Percentiles rank a stretch among this genome's conserved stretches.
These are phyloP conservation scores for Drepana falcataria DNA, from an alignment of 2,888 invertebrate genomes.

Conservation along the genomic window DNA sequence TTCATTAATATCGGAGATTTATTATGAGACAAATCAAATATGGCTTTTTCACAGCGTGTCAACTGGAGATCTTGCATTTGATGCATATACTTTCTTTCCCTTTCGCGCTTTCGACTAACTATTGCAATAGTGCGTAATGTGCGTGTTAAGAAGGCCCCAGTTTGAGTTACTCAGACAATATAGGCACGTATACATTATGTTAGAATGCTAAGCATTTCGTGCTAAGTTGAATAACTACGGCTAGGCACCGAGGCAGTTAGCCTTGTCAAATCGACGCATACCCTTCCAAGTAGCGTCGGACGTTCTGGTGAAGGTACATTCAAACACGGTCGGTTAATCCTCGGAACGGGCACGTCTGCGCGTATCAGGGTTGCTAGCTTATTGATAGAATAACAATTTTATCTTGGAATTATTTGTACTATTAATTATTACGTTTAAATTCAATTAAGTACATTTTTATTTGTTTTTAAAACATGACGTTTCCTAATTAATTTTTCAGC, in stretches of 20 bases:
- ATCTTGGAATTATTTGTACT: no score
- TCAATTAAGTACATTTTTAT: no score
- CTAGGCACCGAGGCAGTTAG: constrained; percentile 33
- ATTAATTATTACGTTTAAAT: no score
- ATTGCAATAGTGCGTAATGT: no score
- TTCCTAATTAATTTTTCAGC: no score
- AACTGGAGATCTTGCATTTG: constrained; percentile 46
- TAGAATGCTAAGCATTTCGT: constrained; percentile 73
- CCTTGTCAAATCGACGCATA: constrained; percentile 20
- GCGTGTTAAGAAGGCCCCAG: constrained; percentile 54
- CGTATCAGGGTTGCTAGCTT: constrained; percentile 3
- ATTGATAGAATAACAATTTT: no score
- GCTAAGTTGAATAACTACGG: constrained; percentile 50
- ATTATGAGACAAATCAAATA: constrained; percentile 4
- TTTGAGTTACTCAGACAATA: constrained; percentile 67
- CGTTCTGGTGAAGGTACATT: constrained; percentile 14
- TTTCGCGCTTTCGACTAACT: no score
- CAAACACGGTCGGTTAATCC: constrained; percentile 38
- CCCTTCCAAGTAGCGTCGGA: constrained; percentile 5
- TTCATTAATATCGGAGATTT: constrained; percentile 31
- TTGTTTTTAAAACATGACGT: no score
- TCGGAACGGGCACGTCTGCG: constrained; percentile 43
- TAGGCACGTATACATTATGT: constrained; percentile 50
- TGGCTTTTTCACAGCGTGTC: constrained; percentile 41
- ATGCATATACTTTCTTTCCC: no score